phyloP scores from a whole-genome alignment of 2,113 vertebrate genomes.

The Oryzias curvinotus region DNA sequence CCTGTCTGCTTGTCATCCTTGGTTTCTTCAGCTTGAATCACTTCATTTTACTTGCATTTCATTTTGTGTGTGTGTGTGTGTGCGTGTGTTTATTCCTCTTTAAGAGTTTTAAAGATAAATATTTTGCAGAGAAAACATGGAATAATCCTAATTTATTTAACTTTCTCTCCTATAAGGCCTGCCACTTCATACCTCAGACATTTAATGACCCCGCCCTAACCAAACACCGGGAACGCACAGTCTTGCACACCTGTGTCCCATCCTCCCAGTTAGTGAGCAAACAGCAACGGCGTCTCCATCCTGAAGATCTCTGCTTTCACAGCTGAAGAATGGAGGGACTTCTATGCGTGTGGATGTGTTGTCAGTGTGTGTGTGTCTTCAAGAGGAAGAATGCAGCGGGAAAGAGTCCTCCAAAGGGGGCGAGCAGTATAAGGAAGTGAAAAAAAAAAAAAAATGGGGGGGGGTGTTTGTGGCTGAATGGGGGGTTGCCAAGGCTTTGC shows the following conservation, averaged over 20 bases:
- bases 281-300: conserved; percentile 53
- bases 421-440: conserved; percentile 31
- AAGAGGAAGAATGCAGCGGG: conserved; percentile 32
- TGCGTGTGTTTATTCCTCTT: neutral
- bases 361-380: conserved; percentile 22
- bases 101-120: no score
- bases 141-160: neutral
- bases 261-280: conserved; percentile 55
- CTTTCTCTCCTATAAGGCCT: conserved; percentile 6
- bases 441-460: conserved; percentile 20
- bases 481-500: conserved; percentile 68
- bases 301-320: conserved; percentile 27
- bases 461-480: conserved; percentile 65
- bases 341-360: conserved; percentile 30
- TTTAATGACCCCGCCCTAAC: conserved; percentile 53
- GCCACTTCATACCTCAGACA: conserved; percentile 43
- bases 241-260: conserved; percentile 11
- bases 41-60: conserved; percentile 10
- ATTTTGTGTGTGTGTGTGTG: neutral
- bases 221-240: conserved; percentile 47
- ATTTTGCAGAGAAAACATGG: no score
- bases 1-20: conserved; percentile 50
- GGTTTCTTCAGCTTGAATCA: conserved; percentile 14
- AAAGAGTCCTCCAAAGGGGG: conserved; percentile 37
- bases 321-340: conserved; percentile 36